A percentile compares a stretch with the other conserved stretches of the same genome.
Conservation (phyloP, 2,113 vertebrate species). For the Daboia siamensis region DNA sequence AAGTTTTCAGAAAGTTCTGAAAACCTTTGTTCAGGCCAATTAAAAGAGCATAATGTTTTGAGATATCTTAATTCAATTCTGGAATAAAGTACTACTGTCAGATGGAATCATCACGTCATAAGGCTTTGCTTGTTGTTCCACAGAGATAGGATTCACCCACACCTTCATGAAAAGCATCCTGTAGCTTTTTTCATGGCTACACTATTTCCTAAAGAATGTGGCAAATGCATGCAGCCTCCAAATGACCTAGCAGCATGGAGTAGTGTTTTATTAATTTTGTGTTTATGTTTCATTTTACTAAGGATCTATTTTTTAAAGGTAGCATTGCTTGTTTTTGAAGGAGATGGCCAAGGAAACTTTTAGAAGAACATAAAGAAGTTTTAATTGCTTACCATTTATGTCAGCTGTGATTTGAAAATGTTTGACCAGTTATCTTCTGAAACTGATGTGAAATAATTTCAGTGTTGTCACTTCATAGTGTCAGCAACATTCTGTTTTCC, state of each 20-base stretch:
- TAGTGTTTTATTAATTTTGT: neutral
- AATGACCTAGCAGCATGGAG: neutral
- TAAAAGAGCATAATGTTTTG: neutral
- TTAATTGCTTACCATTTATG: constrained; percentile 17
- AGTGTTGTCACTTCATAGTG: constrained; percentile 14
- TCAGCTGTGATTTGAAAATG: constrained; percentile 28
- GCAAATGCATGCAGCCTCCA: neutral
- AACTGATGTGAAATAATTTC: neutral
- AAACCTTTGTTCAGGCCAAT: neutral
- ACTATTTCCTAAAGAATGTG: neutral
- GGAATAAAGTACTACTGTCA: neutral
- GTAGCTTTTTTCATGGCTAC: no score
- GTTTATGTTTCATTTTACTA: neutral
- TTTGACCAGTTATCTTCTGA: constrained; percentile 7
- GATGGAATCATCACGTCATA: neutral
- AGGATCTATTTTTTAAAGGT: neutral
- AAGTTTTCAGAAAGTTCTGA: neutral
- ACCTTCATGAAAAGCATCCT: neutral
- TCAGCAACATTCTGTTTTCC: neutral
- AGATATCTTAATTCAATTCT: neutral
- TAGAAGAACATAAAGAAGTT: constrained; percentile 14
- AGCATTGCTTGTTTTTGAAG: constrained; percentile 1
- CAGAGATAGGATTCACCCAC: neutral
- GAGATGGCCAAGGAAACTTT: constrained; percentile 21
- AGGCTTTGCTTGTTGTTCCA: neutral